Evolutionary conservation across 2,113 vertebrate species (phyloP), one percentile per base, ranked within the genome.

Genomic region (Sebastes fasciatus): DNA sequence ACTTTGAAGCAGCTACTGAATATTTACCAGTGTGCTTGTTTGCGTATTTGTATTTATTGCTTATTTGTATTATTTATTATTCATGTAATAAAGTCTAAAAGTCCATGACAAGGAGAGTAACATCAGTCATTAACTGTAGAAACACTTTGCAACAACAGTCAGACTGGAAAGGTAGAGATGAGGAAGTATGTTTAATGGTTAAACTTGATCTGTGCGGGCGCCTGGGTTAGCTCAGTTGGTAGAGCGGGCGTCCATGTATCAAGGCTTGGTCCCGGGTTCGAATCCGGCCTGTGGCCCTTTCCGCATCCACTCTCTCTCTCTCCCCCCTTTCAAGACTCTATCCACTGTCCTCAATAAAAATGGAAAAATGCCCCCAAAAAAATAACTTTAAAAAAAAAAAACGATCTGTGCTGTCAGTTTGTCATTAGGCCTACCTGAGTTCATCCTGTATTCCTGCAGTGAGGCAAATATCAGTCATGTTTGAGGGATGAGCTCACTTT

Each of bases 401-500:
- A n/a, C n/a, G 43, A 67, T 80, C 68, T 80, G 17, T 48, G 67
- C 54, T 70, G 63, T 71, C 66, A 23, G 83, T 86, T 81, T 79
- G 74, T 73, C 67, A 74, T 88, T 85, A 68, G 10, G 4, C 55
- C 23, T 14, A 23, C 34, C 45, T 23, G 46, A 85, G 55, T 66
- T 64, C 55, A 40, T 48, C 9, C 82, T 52, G 72, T 82, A 52
- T 65, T 76, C 45, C 1, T 9, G 51, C 64, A 77, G 82, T 46
- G 66, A 70, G 52, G 67, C 60, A 80, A 88, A 86, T 76, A 79
- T 71, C 40, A 62, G 67, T 61, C 1, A 74, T 87, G 79, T 89
- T 85, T 89, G 79, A 79, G 49, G 45, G 73, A 85, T 89, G 87
- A 88, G 82, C 68, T 88, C 80, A 90, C 34, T 55, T 10, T 85